Evolutionary conservation across 2,888 invertebrate species (phyloP).

Genomic region (Perizoma affinitatum): DNA sequence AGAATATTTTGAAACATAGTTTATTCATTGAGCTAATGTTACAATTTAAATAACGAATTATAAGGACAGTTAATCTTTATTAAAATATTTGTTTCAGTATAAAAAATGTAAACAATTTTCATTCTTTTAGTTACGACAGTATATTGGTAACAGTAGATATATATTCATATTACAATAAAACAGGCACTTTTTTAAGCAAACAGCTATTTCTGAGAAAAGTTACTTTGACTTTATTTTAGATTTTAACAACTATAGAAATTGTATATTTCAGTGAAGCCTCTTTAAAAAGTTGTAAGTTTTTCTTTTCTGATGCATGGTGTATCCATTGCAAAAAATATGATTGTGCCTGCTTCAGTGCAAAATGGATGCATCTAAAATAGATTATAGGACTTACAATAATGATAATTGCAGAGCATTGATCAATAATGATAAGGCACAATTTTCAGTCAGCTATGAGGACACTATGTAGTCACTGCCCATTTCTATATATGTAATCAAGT

Average conservation of each 20-base stretch:
- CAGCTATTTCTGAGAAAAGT: no score
- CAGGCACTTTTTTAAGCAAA: not conserved
- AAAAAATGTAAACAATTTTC: slow-evolving; percentile 63
- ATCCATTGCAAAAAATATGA: no score
- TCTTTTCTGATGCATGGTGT: slow-evolving; percentile 1
- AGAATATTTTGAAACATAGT: not conserved
- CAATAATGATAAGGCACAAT: slow-evolving; percentile 60
- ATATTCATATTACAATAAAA: slow-evolving; percentile 26
- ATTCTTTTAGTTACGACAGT: slow-evolving; percentile 41
- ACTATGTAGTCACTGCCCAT: slow-evolving; percentile 80
- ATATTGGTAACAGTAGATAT: slow-evolving; percentile 32
- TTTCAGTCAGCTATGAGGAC: slow-evolving; percentile 55
- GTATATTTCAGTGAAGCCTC: no score
- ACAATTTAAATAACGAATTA: slow-evolving; percentile 41
- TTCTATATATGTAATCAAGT: slow-evolving; percentile 74
- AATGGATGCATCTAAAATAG: slow-evolving; percentile 38
- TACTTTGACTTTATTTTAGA: no score
- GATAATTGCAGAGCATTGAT: slow-evolving; percentile 42
- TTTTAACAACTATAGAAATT: no score
- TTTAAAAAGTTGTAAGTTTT: not conserved
- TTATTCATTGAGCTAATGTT: slow-evolving; percentile 1
- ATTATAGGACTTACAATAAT: slow-evolving; percentile 43
- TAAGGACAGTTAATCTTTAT: slow-evolving; percentile 52
- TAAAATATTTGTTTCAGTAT: slow-evolving; percentile 64
- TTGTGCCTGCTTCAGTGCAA: slow-evolving; percentile 23